Percentiles rank a stretch among this genome's conserved stretches.
Conservation (phyloP, 2,113 vertebrate genomes). For the Climacteris rufus region DNA sequence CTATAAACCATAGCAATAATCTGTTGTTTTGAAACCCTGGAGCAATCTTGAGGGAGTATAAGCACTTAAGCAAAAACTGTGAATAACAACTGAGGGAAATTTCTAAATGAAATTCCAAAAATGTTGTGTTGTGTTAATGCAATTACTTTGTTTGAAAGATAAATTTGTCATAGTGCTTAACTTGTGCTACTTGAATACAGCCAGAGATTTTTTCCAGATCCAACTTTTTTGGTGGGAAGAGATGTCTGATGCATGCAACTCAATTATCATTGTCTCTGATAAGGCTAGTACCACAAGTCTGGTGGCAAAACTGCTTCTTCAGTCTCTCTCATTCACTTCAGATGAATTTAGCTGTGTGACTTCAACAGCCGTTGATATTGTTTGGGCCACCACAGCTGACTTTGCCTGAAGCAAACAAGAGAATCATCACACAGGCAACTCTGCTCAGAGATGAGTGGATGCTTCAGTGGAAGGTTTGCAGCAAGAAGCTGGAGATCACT, state of each 20-base stretch:
- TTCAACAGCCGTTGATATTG: not conserved
- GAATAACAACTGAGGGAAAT: not conserved
- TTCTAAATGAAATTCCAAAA: constrained; percentile 5
- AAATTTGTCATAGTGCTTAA: not conserved
- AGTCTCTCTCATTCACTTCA: not conserved
- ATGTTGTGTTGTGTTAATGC: constrained; percentile 3
- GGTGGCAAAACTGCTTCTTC: not conserved
- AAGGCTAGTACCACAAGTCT: not conserved
- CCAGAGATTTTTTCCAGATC: not conserved
- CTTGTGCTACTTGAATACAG: not conserved
- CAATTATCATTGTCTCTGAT: not conserved
- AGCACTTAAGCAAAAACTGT: not conserved
- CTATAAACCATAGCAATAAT: constrained; percentile 9
- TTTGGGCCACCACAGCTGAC: not conserved
- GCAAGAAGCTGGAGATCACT: not conserved
- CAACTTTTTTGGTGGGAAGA: not conserved
- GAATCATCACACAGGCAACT: not conserved
- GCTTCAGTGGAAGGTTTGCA: not conserved
- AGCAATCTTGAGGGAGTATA: not conserved
- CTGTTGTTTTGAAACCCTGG: constrained; percentile 30
- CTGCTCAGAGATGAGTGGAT: not conserved
- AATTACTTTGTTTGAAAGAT: constrained; percentile 22
- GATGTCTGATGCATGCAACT: not conserved
- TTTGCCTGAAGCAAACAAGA: not conserved
- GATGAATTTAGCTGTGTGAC: not conserved